Base-by-base conservation (phyloP, 2,797 vertebrate species). In the Poeciliopsis infans region DNA sequence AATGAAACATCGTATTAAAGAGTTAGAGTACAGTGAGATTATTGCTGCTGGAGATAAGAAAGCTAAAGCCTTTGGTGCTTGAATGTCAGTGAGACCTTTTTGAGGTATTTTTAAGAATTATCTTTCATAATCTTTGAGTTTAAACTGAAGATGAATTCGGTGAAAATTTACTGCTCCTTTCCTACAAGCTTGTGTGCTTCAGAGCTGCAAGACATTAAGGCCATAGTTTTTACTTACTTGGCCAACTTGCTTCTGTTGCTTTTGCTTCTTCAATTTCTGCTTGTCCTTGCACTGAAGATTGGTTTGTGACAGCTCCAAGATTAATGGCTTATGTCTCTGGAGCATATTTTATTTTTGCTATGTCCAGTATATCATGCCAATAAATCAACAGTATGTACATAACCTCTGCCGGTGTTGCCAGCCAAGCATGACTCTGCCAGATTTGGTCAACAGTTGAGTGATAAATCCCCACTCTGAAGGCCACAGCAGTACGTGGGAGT, bases 271-370 rank as follows among this genome's bases (percentile, higher is more conserved):
- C 85, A 92, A 86, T 90, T 84, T 87, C 61, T 90, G 76, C 81
- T 84, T 81, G 89, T 94, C 91, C 91, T 93, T 91, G 90, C 68
- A 8, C 59, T 84, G 78, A 90, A 91, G 92, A 94, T 94, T 93
- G 90, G 84, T 93, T 90, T 89, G 88, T 91, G 93, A 87, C 88
- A 86, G 80, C 47, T 87, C 55, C 49, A 87, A 91, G 92, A 94
- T 88, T 85, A 89, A 95, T 95, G 83, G 76, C 84, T 82, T 68
- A 82, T 83, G 86, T 91, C 83, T 80, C 16, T 81, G 83, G 81
- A 91, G 86, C 91, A 94, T 92, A 92, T 93, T 94, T 93, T 91
- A 92, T 94, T 93, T 93, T 93, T 77, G 82, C 89, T 88, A 86
- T 93, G 92, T 94, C 91, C 90, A 89, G 87, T 84, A 77, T 79